Percentiles rank a stretch among this genome's conserved stretches.
These are phyloP conservation scores for Leucophenga maculata DNA, from an alignment of 2,888 invertebrate species.

Conservation along the genomic window DNA sequence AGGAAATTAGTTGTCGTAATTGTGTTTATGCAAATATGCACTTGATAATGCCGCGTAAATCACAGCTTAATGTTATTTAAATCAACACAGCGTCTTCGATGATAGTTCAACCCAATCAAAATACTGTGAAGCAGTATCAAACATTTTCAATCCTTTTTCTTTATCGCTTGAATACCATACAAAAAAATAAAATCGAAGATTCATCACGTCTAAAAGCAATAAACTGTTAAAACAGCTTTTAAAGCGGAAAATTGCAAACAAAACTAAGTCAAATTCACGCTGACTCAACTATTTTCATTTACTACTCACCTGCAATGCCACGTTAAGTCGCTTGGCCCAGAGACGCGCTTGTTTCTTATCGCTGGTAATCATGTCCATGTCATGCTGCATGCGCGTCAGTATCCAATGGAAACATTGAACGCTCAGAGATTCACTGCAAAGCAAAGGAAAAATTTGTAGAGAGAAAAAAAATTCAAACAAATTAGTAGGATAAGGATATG, in stretches of 20 bases:
- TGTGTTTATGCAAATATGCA: neutral
- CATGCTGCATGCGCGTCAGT: constrained; percentile 79
- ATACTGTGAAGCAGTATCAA: no score
- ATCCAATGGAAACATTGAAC: constrained; percentile 94
- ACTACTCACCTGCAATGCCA: constrained; percentile 77
- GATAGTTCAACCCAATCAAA: neutral
- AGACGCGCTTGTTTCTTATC: constrained; percentile 88
- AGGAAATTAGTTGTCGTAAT: constrained; percentile 11
- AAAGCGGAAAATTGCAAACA: neutral
- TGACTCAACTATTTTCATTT: neutral
- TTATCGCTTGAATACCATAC: no score
- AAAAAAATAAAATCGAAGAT: no score
- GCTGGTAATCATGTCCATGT: constrained; percentile 88
- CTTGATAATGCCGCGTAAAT: neutral
- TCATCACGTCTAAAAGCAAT: neutral
- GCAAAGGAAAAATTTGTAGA: constrained; percentile 52
- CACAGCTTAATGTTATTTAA: neutral
- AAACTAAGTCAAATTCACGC: neutral
- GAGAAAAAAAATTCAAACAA: constrained; percentile 20
- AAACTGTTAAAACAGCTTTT: neutral
- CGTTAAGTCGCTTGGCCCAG: constrained; percentile 90
- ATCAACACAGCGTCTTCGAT: neutral
- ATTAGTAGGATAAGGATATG: neutral
- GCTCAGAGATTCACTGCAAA: constrained; percentile 89
- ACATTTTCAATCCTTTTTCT: no score